Percentiles rank a stretch among this genome's conserved stretches.
Evolutionary conservation across 2,113 vertebrate species (phyloP).

Genomic region (Podiceps cristatus): DNA sequence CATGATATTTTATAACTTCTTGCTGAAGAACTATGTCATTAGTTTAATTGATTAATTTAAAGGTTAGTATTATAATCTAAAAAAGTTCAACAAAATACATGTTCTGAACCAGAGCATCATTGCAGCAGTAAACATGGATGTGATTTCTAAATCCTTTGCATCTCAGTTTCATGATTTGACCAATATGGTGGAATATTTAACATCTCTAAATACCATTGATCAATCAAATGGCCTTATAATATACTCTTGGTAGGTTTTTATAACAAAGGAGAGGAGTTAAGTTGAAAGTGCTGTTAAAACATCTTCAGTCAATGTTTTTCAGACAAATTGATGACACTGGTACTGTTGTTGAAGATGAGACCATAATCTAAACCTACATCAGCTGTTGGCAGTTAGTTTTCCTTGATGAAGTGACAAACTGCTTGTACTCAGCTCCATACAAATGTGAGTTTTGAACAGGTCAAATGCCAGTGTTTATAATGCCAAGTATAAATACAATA

Average conservation of each 20-base stretch:
- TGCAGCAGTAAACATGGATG: neutral
- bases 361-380: neutral
- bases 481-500: neutral
- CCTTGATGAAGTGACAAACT: neutral
- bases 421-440: neutral
- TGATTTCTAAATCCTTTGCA: neutral
- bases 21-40: neutral
- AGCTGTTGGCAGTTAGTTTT: neutral
- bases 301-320: neutral
- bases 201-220: neutral
- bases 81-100: neutral
- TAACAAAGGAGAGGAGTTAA: neutral
- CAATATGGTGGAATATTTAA: neutral
- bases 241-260: neutral
- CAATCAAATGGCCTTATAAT: neutral
- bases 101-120: neutral
- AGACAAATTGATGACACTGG: neutral
- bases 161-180: neutral
- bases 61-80: neutral
- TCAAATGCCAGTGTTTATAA: neutral
- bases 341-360: neutral
- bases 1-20: neutral
- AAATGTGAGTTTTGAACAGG: neutral
- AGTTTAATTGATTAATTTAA: neutral
- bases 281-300: neutral